phyloP scores from a whole-genome alignment of 1,140 invertebrate species.

The Drosophila yakuba region DNA sequence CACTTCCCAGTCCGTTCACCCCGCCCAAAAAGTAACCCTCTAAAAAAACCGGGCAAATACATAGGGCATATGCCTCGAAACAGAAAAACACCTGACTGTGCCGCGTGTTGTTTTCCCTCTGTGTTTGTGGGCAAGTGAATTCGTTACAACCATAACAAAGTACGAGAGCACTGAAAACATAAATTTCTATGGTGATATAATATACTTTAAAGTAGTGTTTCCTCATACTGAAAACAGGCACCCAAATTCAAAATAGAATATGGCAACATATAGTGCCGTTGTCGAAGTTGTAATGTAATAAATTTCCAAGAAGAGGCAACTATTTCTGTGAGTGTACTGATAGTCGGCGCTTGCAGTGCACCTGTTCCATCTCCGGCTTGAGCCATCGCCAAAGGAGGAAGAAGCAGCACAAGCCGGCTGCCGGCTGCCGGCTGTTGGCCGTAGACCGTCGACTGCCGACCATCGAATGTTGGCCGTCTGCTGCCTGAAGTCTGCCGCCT shows the following conservation, averaged over 20 bases:
- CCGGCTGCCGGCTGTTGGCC: conserved; percentile 24
- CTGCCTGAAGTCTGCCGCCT: conserved; percentile 22
- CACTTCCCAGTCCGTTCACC: conserved; percentile 62
- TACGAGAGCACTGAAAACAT: conserved; percentile 14
- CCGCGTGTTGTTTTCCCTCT: conserved; percentile 28
- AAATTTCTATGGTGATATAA: neutral
- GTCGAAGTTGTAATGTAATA: no score
- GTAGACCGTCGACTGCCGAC: conserved; percentile 2
- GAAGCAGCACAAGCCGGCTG: conserved; percentile 29
- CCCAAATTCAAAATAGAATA: no score
- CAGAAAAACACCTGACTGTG: conserved; percentile 61
- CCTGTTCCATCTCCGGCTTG: conserved; percentile 41
- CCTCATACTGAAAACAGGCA: neutral
- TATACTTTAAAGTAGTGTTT: neutral
- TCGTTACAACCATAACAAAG: conserved; percentile 39
- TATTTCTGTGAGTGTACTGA: conserved; percentile 6
- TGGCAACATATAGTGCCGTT: no score
- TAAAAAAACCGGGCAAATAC: conserved; percentile 37
- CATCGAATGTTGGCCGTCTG: conserved; percentile 31
- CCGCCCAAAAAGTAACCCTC: conserved; percentile 65
- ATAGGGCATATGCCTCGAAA: conserved; percentile 39
- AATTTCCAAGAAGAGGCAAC: no score
- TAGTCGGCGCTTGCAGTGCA: conserved; percentile 6
- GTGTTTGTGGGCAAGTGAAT: conserved; percentile 16
- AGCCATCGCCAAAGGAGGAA: conserved; percentile 23